These are phyloP conservation scores for Monochamus saltuarius DNA, from an alignment of 1,140 invertebrate species.

Conservation along the genomic window DNA sequence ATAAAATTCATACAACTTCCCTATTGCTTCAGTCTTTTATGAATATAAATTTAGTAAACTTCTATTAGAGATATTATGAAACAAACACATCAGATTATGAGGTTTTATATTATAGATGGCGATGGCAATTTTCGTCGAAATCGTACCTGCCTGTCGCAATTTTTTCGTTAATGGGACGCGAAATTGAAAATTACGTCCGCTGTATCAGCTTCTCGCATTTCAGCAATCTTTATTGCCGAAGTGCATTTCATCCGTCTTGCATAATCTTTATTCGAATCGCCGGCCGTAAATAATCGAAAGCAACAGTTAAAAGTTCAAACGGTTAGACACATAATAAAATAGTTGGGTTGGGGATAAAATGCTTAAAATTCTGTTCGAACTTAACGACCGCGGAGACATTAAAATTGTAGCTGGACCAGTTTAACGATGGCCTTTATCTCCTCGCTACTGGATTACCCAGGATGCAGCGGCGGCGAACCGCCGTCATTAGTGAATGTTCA, in stretches of 20 bases:
- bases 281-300: slow-evolving; percentile 4
- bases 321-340: neutral
- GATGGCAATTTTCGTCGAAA: no score
- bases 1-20: no score
- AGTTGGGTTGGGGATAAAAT: neutral
- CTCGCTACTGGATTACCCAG: slow-evolving; percentile 15
- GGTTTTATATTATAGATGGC: no score
- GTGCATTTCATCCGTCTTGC: neutral
- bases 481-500: no score
- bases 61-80: no score
- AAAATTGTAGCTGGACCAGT: slow-evolving; percentile 4
- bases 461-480: slow-evolving; percentile 1
- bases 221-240: slow-evolving; percentile 6
- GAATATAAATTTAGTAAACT: no score
- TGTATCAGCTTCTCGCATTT: no score
- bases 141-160: no score
- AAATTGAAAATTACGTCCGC: no score
- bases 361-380: neutral
- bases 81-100: no score
- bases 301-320: neutral
- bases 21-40: no score
- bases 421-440: slow-evolving; percentile 13
- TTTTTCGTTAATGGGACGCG: no score
- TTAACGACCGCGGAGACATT: neutral
- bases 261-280: slow-evolving; percentile 18